A percentile compares a stretch with the other conserved stretches of the same genome.
Conservation (phyloP, 2,113 vertebrate species). For the Halcyon malimbica region DNA sequence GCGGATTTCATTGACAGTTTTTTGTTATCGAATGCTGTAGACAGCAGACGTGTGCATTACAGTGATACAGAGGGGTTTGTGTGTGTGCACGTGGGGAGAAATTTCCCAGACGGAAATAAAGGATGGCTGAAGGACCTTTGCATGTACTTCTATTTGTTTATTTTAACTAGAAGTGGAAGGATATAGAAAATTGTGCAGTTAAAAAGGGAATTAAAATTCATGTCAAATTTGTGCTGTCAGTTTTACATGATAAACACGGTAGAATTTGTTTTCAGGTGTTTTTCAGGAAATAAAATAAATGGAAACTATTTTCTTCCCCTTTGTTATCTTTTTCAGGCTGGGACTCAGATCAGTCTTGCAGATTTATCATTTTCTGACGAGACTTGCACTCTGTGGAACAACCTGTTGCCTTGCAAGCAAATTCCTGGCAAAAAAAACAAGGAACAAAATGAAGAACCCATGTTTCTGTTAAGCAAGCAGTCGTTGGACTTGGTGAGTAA, state of each 20-base stretch:
- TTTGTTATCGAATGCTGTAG: background rate
- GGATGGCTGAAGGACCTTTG: background rate
- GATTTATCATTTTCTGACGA: conserved; percentile 73
- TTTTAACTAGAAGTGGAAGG: background rate
- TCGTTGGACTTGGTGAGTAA: conserved; percentile 76
- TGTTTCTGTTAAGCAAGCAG: conserved; percentile 42
- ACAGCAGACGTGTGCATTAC: background rate
- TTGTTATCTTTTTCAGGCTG: conserved; percentile 68
- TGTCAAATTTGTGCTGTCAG: background rate
- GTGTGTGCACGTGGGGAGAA: background rate
- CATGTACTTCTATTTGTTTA: background rate
- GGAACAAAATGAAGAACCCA: conserved; percentile 52
- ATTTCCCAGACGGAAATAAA: background rate
- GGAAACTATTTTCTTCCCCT: background rate
- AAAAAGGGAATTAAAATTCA: background rate
- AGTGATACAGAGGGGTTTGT: background rate
- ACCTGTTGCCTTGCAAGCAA: conserved; percentile 77
- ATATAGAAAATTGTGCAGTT: background rate
- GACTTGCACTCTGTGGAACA: conserved; percentile 79
- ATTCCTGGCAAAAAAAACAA: conserved; percentile 39
- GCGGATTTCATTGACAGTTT: background rate
- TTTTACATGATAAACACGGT: background rate
- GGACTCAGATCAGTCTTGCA: conserved; percentile 80
- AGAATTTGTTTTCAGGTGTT: background rate
- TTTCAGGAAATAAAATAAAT: background rate